Base-by-base conservation (phyloP, 2,888 invertebrate species). In the Ophion ellenae region DNA sequence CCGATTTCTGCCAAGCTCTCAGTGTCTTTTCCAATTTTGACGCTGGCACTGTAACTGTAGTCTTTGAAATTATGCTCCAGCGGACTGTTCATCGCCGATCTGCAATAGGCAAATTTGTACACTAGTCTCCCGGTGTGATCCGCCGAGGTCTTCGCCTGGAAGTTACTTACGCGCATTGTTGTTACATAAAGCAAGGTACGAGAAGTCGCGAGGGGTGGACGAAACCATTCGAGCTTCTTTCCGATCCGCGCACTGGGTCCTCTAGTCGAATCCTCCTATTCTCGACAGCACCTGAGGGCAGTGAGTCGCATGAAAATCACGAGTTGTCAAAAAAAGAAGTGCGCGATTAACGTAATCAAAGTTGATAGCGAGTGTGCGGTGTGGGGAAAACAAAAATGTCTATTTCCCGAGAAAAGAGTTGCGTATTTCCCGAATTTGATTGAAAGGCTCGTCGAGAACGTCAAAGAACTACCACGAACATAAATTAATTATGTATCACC, bases 51-150 rank as follows among this genome's bases (percentile, higher is more conserved):
- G 91, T 90, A 89, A 92, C 90, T 89, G 90, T 92, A 94, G 88
- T 91, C 92, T 89, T 92, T 90, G 89, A 93, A 93, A 90, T 93
- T 91, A 89, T 91, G 92, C 89, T 93, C 92, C 91, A 94, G 93
- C 91, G 93, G 90, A 92, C 91, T 93, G 92, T 92, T 94, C 93
- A 94, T 94, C 90, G 93, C 93, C 93, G 90, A 92, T 92, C 94
- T 94, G 90, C 64, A 91, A 64, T 57, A 53, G 47, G 2, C 11
- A 4, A 32, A 4, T 20, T 7, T n/a, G 2, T 57, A 11, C 2
- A 20, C 24, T 24, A 24, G 28, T 2, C 20, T 40, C 9, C 67
- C 4, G 53, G 14, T 67, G 4, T 9, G 3, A 24, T 7, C 6
- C 24, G 45, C 7, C 17, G 2, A 70, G 6, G 28, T 17, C 24